Conservation (phyloP, 2,113 vertebrate species). For the Saiga tatarica region DNA sequence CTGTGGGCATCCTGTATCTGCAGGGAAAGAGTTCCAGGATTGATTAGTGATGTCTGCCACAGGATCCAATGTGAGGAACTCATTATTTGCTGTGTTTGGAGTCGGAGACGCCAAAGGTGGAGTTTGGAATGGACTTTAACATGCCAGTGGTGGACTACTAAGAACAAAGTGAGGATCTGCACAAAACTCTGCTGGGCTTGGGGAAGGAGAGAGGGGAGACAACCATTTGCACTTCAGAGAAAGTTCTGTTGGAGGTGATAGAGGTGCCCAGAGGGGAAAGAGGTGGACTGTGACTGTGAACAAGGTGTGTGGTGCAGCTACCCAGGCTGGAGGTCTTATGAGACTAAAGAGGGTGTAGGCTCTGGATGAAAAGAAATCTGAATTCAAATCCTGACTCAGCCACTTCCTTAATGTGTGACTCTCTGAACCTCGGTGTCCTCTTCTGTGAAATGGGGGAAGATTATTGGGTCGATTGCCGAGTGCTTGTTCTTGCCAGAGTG, state of each 20-base stretch:
- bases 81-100: background rate
- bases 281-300: background rate
- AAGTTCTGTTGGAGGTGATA: background rate
- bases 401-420: background rate
- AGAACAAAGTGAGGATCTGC: background rate
- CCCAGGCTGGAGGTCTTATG: background rate
- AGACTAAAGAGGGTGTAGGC: background rate
- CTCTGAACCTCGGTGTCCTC: background rate
- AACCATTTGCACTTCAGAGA: background rate
- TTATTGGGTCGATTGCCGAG: background rate
- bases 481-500: background rate
- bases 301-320: background rate
- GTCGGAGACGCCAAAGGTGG: background rate
- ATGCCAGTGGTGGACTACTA: background rate
- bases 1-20: background rate
- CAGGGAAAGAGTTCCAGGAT: background rate
- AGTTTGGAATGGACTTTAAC: background rate
- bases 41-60: background rate
- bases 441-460: background rate
- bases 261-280: no score
- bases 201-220: background rate
- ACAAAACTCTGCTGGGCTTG: background rate
- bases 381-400: background rate
- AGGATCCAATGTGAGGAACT: fast-evolving
- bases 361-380: background rate